Base-by-base conservation (phyloP, 2,888 invertebrate species). In the Limnephilus marmoratus region DNA sequence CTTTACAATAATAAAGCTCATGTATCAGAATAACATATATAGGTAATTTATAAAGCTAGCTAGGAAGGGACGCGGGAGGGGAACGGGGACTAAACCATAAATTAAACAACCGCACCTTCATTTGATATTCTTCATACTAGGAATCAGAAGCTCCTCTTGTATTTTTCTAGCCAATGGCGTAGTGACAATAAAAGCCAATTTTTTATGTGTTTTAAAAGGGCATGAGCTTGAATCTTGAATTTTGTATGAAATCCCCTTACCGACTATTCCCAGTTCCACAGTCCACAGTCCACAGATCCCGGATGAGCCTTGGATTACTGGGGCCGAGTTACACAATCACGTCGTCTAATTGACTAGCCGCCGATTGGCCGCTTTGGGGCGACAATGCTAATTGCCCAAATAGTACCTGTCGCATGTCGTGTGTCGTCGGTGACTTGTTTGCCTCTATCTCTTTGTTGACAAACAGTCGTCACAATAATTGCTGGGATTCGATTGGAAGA, bases 321-420 rank as follows among this genome's bases (percentile, higher is more conserved):
- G 7, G 68, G 24, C 18, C 68, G 68, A 24, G 68, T 68, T 68
- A 68, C 68, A 68, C 68, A 68, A 68, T 68, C 68, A 68, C 7
- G 24, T 68, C 68, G 68, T 68, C 68, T 68, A 68, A 68, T 68
- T 68, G 68, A 68, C 68, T n/a, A 68, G 68, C 24, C 68, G 68
- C 68, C 68, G 68, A 68, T 68, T 68, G 68, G 68, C 68, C 68
- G 68, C 68, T 68, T 68, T 68, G 68, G 68, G 68, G n/a, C 68
- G 24, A 68, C 68, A 68, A 68, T 68, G 68, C 24, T 68, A 68
- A 68, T 68, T 68, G 68, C 68, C 68, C 68, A 68, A 68, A 68
- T 68, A 9, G 68, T 68, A 68, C 68, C 68, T 24, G 68, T 68
- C 68, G 24, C 68, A 2, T n/a, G 68, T 68, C 68, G 24, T n/a